phyloP scores from a whole-genome alignment of 2,888 invertebrate genomes.

The Agapostemon virescens region DNA sequence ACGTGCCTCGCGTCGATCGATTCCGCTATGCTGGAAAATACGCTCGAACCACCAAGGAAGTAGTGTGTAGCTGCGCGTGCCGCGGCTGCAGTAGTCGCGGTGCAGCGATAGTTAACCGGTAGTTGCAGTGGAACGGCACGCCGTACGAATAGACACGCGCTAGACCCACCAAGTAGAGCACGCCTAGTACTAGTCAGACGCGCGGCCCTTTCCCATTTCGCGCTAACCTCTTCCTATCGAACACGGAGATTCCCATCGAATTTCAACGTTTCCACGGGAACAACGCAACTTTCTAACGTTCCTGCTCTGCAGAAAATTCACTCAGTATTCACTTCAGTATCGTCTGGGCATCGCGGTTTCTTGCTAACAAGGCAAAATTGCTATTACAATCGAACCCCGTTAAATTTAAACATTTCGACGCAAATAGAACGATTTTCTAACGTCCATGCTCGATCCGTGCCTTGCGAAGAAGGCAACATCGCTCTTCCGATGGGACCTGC shows the following conservation, averaged over 20 bases:
- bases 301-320: background rate
- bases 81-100: conserved; percentile 48
- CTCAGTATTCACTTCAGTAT: no score
- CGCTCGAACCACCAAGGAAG: conserved; percentile 4
- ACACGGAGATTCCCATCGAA: background rate
- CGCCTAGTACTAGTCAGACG: conserved; percentile 74
- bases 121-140: conserved; percentile 60
- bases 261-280: background rate
- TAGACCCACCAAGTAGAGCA: conserved; percentile 71
- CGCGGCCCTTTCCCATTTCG: conserved; percentile 6
- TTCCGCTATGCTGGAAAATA: background rate
- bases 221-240: background rate
- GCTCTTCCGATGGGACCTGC: no score
- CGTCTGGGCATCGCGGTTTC: no score
- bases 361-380: no score
- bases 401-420: no score
- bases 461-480: no score
- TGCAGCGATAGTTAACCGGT: conserved; percentile 58
- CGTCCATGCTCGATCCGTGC: no score
- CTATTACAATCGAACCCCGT: no score
- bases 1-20: background rate
- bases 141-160: conserved; percentile 60
- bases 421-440: no score
- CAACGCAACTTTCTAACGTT: background rate
- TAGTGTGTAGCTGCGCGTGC: background rate